phyloP scores from a whole-genome alignment of 2,888 invertebrate species.

The Diabrotica balteata region DNA sequence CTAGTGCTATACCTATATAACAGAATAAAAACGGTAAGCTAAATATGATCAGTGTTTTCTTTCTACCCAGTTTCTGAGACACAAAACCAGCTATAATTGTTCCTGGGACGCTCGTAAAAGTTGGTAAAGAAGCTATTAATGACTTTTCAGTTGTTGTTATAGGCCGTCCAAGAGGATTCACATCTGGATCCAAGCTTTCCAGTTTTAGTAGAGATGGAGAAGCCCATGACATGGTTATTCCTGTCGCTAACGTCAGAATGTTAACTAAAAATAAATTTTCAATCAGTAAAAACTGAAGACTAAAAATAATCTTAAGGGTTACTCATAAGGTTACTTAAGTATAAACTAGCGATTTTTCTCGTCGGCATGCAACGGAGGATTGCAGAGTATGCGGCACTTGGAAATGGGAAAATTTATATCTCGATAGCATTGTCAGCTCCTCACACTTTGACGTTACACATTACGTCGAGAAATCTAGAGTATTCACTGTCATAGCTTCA shows the following conservation, averaged over 20 bases:
- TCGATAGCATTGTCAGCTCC: no score
- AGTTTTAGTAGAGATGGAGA: slow-evolving; percentile 28
- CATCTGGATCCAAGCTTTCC: slow-evolving; percentile 19
- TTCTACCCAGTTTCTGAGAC: slow-evolving; percentile 64
- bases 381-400: no score
- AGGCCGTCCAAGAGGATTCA: slow-evolving; percentile 15
- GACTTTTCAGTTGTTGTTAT: slow-evolving; percentile 58
- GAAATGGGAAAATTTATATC: no score
- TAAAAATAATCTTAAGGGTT: no score
- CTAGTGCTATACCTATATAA: slow-evolving; percentile 1
- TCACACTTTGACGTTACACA: no score
- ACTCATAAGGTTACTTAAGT: no score
- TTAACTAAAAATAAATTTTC: slow-evolving; percentile 18
- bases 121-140: slow-evolving; percentile 63
- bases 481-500: no score
- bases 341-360: no score
- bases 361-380: no score
- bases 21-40: slow-evolving; percentile 66
- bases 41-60: slow-evolving; percentile 69
- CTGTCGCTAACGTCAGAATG: slow-evolving; percentile 22
- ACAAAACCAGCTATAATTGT: slow-evolving; percentile 73
- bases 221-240: slow-evolving; percentile 26
- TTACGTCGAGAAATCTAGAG: no score
- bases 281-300: no score
- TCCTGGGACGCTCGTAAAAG: slow-evolving; percentile 65